Evolutionary conservation across 2,888 invertebrate species (phyloP), one percentile per base, ranked within the genome.

Genomic region (Eupithecia exiguata): DNA sequence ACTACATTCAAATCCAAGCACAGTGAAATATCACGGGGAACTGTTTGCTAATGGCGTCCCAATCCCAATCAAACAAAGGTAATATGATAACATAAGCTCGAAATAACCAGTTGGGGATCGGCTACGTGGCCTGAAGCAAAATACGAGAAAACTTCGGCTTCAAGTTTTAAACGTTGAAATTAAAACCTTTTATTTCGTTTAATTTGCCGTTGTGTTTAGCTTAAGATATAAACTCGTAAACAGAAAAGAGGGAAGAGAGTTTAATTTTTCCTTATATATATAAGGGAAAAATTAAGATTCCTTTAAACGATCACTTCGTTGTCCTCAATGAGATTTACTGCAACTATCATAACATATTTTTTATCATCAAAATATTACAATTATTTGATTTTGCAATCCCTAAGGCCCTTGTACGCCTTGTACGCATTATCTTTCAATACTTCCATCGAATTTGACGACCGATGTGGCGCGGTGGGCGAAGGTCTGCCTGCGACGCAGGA

Each of bases 111-210:
- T 68, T 70, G 43, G 63, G 74, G 78, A 82, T 80, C 79, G 70
- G 58, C 72, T 82, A 76, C 75, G 72, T 80, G 77, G 81, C 84
- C 79, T 75, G 49, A 80, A 81, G 83, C 82, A 69, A 80, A 78
- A 77, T 77, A 79, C 68, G 67, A 43, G 7, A 68, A 69, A 75
- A 61, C 38, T 71, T 72, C 53, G 62, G 21, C 40, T 61, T 69
- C 43, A 14, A 58, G 58, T 58, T 58, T 58, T 25, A 58, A 25
- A 21, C 58, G 4, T 12, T 14, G 25, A 25, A 21, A 58, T 58
- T 12, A 58, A 21, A 58, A 1, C 25, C 14, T 5, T 25, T 25
- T 25, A 58, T 58, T 53, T 53, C 53, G 21, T 53, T 21, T 5
- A 9, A 58, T 12, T 25, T 25, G 21, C 12, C 58, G 12, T 58